Conservation (phyloP, 1,140 invertebrate species). For the Stenopsyche tienmushanensis region DNA sequence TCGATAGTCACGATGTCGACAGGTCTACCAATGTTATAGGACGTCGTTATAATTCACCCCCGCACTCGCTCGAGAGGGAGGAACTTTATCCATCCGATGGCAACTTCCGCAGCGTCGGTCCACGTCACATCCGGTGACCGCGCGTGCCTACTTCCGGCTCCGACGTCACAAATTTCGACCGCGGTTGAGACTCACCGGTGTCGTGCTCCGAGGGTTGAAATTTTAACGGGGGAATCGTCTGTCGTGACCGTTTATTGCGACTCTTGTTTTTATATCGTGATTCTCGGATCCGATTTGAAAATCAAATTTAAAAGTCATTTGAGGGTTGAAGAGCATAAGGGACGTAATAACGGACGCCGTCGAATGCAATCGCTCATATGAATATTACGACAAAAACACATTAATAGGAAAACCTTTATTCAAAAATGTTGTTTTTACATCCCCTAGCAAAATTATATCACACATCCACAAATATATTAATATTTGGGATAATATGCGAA, state of each 20-base stretch:
- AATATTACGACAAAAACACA: not conserved
- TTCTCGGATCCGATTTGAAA: constrained; percentile 29
- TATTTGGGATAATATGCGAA: too few species aligned
- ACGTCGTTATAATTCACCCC: not conserved
- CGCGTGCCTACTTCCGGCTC: constrained; percentile 35
- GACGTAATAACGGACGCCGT: constrained; percentile 7
- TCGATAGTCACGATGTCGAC: too few species aligned
- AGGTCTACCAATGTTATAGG: too few species aligned
- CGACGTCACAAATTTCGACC: constrained; percentile 5
- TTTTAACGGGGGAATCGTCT: constrained; percentile 3
- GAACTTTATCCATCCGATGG: constrained; percentile 40
- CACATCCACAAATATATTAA: too few species aligned
- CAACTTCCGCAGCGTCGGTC: constrained; percentile 39
- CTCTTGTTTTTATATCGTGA: constrained; percentile 31
- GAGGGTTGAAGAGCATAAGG: constrained; percentile 15
- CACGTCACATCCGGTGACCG: constrained; percentile 32
- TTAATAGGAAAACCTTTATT: not conserved
- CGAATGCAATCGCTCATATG: not conserved
- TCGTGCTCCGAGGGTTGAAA: too few species aligned
- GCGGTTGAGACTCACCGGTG: constrained; percentile 3
- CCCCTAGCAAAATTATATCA: not conserved
- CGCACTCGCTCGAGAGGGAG: constrained; percentile 17
- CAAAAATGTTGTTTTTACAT: too few species aligned
- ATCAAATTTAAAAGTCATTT: constrained; percentile 40
- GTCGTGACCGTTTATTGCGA: constrained; percentile 33